Percentiles rank a stretch among this genome's conserved stretches.
Conservation (phyloP, 2,113 vertebrate genomes). For the Chaenocephalus aceratus region DNA sequence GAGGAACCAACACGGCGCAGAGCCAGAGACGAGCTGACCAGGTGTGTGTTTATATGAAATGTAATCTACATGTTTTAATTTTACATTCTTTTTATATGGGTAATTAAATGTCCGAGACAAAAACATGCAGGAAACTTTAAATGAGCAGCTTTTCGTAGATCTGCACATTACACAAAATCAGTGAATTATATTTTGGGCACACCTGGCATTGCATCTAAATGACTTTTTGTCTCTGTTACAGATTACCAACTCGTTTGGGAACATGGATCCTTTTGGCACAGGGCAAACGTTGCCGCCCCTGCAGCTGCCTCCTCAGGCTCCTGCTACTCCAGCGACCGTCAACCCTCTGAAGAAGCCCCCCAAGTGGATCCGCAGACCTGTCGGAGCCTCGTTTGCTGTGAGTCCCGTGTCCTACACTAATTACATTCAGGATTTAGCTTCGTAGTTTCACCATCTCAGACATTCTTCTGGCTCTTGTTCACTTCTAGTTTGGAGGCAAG, state of each 20-base stretch:
- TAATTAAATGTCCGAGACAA: too few species aligned
- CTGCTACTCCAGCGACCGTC: constrained; percentile 74
- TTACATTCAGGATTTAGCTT: background rate
- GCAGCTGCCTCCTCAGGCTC: constrained; percentile 90
- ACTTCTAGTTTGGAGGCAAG: constrained; percentile 94
- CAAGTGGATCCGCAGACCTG: constrained; percentile 93
- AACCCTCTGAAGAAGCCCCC: constrained; percentile 95
- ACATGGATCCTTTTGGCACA: constrained; percentile 94
- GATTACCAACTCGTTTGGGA: constrained; percentile 94
- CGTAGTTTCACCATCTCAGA: background rate
- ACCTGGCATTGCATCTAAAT: background rate
- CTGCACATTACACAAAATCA: too few species aligned
- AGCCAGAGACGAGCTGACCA: constrained; percentile 88
- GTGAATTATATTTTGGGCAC: background rate
- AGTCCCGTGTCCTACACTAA: constrained; percentile 45
- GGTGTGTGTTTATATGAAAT: constrained; percentile 53
- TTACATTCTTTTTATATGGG: too few species aligned
- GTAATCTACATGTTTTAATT: too few species aligned
- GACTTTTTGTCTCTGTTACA: constrained; percentile 59
- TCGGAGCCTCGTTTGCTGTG: constrained; percentile 95
- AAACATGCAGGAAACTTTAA: too few species aligned
- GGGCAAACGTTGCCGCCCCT: constrained; percentile 91
- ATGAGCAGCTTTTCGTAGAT: too few species aligned
- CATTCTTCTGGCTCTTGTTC: background rate
- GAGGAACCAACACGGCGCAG: constrained; percentile 87